phyloP scores from a whole-genome alignment of 2,888 invertebrate genomes.

The Alitta virens region DNA sequence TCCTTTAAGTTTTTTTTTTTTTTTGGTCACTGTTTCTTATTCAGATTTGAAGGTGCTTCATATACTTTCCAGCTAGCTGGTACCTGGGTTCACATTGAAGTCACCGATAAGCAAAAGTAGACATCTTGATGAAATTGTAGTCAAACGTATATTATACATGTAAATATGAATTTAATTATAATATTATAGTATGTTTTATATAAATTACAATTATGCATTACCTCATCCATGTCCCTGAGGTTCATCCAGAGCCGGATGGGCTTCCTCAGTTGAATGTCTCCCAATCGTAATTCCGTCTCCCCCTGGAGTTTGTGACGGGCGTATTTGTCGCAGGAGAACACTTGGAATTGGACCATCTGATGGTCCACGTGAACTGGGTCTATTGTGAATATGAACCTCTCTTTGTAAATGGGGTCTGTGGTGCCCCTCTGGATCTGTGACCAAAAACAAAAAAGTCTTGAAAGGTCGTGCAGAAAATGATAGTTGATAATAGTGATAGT shows the following conservation, averaged over 20 bases:
- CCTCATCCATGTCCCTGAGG: conserved; percentile 71
- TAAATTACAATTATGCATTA: conserved; percentile 46
- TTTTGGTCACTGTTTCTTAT: too few species aligned
- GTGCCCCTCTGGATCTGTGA: conserved; percentile 67
- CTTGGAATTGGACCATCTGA: conserved; percentile 67
- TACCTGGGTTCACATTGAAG: too few species aligned
- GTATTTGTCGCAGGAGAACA: conserved; percentile 67
- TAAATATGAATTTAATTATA: too few species aligned
- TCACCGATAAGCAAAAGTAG: too few species aligned
- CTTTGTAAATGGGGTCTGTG: conserved; percentile 74
- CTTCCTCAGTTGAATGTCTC: conserved; percentile 66
- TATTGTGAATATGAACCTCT: conserved; percentile 70
- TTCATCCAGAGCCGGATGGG: conserved; percentile 79
- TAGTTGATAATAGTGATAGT: too few species aligned
- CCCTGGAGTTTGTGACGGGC: conserved; percentile 54
- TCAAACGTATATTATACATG: too few species aligned
- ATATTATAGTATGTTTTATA: too few species aligned
- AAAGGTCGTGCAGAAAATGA: too few species aligned
- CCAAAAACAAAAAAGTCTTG: not conserved
- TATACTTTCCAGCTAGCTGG: too few species aligned
- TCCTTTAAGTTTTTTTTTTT: too few species aligned
- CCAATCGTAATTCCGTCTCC: conserved; percentile 69
- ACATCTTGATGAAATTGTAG: too few species aligned
- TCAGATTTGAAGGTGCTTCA: too few species aligned
- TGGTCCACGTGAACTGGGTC: conserved; percentile 64